Conservation (phyloP, 2,113 vertebrate species). For the Athene cunicularia region DNA sequence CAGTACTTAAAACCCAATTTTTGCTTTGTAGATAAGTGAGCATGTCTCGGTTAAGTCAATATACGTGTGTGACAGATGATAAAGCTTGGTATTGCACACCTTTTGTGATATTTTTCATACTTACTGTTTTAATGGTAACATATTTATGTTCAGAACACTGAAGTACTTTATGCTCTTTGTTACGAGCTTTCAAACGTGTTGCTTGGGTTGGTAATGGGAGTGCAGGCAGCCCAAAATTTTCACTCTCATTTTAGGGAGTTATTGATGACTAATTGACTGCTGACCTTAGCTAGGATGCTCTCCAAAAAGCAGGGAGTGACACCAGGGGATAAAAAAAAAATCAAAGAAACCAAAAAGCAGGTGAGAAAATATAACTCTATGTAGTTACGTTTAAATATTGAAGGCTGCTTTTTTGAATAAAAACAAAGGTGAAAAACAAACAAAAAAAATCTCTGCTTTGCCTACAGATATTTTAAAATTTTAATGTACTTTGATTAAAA, state of each 20-base stretch:
- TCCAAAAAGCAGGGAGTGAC: neutral
- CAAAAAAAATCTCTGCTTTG: neutral
- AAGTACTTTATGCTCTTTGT: slow-evolving; percentile 14
- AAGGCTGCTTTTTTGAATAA: neutral
- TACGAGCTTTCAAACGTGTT: neutral
- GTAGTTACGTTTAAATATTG: neutral
- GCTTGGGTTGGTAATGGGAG: neutral
- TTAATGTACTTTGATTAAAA: neutral
- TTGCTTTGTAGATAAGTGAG: slow-evolving; percentile 66
- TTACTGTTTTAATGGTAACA: slow-evolving; percentile 32
- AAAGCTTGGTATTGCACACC: slow-evolving; percentile 42
- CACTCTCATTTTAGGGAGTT: neutral
- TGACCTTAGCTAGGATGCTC: slow-evolving; percentile 38
- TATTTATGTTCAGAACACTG: neutral
- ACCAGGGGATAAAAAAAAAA: neutral
- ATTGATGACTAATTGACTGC: slow-evolving; percentile 32
- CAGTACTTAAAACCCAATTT: slow-evolving; percentile 60
- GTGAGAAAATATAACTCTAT: neutral
- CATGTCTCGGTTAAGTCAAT: slow-evolving; percentile 47
- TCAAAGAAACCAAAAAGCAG: neutral
- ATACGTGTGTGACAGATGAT: slow-evolving; percentile 13
- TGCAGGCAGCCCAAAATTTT: neutral
- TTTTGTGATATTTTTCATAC: slow-evolving; percentile 51
- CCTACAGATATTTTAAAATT: neutral
- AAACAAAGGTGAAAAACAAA: neutral